Percentiles rank a stretch among this genome's conserved stretches.
Conservation (phyloP, 2,113 vertebrate genomes). For the Genyomyrus donnyi region DNA sequence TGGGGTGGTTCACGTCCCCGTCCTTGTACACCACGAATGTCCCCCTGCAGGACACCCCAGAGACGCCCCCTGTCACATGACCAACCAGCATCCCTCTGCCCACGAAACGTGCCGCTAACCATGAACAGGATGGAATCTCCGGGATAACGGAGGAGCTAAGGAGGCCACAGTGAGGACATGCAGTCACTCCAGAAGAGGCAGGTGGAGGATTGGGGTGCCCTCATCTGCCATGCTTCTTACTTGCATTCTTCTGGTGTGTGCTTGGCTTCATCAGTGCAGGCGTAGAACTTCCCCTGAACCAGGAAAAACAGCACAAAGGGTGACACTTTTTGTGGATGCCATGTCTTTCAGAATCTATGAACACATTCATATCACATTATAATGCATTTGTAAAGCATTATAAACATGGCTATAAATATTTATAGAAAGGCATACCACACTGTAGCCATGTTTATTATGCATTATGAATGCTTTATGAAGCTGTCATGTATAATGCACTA, state of each 20-base stretch:
- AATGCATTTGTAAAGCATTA: not conserved
- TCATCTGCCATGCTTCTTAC: constrained; percentile 43
- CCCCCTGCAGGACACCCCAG: constrained; percentile 50
- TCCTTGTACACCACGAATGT: constrained; percentile 87
- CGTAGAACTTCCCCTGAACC: constrained; percentile 82
- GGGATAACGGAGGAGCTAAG: not conserved
- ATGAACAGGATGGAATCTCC: not conserved
- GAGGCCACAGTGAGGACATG: not conserved
- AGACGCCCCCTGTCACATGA: not conserved
- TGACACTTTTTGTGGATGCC: not conserved
- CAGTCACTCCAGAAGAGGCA: not conserved
- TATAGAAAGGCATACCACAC: not conserved
- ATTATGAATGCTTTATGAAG: not conserved
- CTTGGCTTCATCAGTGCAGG: constrained; percentile 87
- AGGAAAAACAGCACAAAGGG: constrained; percentile 7
- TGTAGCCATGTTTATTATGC: not conserved
- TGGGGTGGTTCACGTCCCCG: constrained; percentile 78
- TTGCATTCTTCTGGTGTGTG: constrained; percentile 85
- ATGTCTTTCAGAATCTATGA: not conserved
- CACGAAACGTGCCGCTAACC: not conserved
- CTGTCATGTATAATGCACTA: not conserved
- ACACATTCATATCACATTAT: not conserved
- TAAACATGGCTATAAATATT: not conserved
- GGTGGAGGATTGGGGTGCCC: no score
- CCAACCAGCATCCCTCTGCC: not conserved